phyloP scores from a whole-genome alignment of 2,888 invertebrate genomes.

The Nomada ruficornis region DNA sequence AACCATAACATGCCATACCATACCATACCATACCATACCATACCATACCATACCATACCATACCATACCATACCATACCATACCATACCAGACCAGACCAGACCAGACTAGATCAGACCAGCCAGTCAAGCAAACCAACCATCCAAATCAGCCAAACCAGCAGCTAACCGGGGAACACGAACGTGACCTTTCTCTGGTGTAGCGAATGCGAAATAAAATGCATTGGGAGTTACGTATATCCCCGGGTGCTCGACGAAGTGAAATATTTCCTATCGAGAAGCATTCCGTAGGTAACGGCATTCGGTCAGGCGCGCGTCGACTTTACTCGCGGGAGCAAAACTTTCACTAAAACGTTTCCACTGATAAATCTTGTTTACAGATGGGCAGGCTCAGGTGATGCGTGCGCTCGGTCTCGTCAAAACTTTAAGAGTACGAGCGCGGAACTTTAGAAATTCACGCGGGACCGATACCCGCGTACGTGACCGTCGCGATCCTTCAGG shows the following conservation, averaged over 20 bases:
- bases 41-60: too few relatives aligned
- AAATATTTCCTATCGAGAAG: slow-evolving; percentile 79
- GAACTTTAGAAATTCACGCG: slow-evolving; percentile 72
- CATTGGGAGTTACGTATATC: slow-evolving; percentile 79
- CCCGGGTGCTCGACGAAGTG: slow-evolving; percentile 73
- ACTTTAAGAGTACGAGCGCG: slow-evolving; percentile 66
- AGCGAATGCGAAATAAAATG: slow-evolving; percentile 74
- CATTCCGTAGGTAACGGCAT: slow-evolving; percentile 65
- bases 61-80: too few relatives aligned
- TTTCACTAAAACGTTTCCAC: slow-evolving; percentile 80
- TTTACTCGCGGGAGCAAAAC: slow-evolving; percentile 79
- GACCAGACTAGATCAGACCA: background rate
- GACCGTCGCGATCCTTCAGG: slow-evolving; percentile 18
- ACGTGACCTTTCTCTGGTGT: slow-evolving; percentile 67
- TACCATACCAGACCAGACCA: too few relatives aligned
- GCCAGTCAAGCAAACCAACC: background rate
- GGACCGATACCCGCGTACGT: slow-evolving; percentile 58
- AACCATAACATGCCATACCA: too few relatives aligned
- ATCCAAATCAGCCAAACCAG: too few relatives aligned
- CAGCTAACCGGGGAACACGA: slow-evolving; percentile 29
- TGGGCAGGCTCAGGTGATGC: slow-evolving; percentile 80
- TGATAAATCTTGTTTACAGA: slow-evolving; percentile 82
- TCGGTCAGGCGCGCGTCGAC: slow-evolving; percentile 62
- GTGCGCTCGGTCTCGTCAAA: slow-evolving; percentile 74
- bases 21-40: too few relatives aligned